Conservation (phyloP, 2,888 invertebrate species). For the Archips crataeganus region DNA sequence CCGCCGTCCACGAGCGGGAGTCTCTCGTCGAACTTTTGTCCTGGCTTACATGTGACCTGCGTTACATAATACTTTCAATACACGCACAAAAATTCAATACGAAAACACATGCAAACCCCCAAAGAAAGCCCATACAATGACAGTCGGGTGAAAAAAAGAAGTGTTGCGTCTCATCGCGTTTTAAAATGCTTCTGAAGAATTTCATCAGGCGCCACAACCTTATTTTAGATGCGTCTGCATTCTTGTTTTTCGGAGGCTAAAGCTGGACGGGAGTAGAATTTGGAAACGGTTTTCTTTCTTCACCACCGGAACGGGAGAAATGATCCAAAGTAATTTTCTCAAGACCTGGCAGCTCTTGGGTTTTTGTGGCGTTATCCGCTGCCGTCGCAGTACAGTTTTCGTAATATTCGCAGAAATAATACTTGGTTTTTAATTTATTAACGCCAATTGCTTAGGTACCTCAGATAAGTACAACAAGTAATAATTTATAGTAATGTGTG, state of each 20-base stretch:
- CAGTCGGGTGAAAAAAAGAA: no score
- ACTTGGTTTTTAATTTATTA: not conserved
- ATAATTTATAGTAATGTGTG: no score
- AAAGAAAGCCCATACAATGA: not conserved
- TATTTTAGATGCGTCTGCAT: not conserved
- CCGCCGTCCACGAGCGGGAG: conserved; percentile 71
- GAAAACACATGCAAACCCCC: conserved; percentile 23
- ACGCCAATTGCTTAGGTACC: conserved; percentile 27
- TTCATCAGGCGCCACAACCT: not conserved
- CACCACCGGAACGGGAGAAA: not conserved
- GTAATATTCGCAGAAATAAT: conserved; percentile 29
- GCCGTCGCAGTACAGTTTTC: conserved; percentile 7
- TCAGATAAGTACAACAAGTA: not conserved
- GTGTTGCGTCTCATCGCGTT: not conserved
- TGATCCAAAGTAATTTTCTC: not conserved
- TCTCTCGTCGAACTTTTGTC: conserved; percentile 76
- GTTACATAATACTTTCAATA: conserved; percentile 50
- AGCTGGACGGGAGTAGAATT: conserved; percentile 7
- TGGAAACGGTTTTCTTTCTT: not conserved
- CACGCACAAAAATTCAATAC: conserved; percentile 34
- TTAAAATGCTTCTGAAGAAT: not conserved
- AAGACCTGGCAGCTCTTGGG: conserved; percentile 10
- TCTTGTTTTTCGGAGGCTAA: not conserved
- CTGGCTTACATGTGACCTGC: conserved; percentile 81
- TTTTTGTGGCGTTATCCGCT: not conserved